Percentiles rank a stretch among this genome's conserved stretches.
phyloP scores from a whole-genome alignment of 1,140 invertebrate genomes.

The Marisa cornuarietis region DNA sequence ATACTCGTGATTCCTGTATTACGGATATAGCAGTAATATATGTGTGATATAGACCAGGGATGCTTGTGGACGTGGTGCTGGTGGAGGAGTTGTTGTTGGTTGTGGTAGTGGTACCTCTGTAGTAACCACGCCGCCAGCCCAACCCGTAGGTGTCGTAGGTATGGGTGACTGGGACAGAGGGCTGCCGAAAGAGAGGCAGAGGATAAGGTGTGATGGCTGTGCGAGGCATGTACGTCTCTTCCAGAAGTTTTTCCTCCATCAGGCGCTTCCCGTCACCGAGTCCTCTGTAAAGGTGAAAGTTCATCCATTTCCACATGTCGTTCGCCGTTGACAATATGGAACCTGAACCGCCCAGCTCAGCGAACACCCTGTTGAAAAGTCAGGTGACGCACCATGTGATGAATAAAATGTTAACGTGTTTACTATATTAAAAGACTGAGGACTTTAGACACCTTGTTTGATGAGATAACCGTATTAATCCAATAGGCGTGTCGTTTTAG shows the following conservation, averaged over 20 bases:
- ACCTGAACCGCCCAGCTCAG: slow-evolving; percentile 41
- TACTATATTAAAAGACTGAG: too few species aligned
- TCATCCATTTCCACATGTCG: slow-evolving; percentile 58
- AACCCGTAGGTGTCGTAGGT: slow-evolving; percentile 25
- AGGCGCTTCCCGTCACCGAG: slow-evolving; percentile 8
- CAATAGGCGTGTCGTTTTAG: too few species aligned
- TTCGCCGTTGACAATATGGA: slow-evolving; percentile 44
- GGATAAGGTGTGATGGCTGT: slow-evolving; percentile 6
- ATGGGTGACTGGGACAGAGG: slow-evolving; percentile 25
- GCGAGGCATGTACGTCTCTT: slow-evolving; percentile 15
- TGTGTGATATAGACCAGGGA: too few species aligned
- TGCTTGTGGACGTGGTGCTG: too few species aligned
- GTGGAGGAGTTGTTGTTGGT: too few species aligned
- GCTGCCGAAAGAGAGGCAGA: slow-evolving; percentile 14
- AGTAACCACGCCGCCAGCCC: slow-evolving; percentile 32
- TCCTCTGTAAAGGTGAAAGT: slow-evolving; percentile 40
- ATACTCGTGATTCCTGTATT: too few species aligned
- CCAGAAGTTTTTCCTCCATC: not conserved
- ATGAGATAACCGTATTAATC: too few species aligned
- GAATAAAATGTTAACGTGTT: too few species aligned
- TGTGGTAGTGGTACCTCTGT: slow-evolving; percentile 20
- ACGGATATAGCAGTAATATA: too few species aligned
- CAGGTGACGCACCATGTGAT: too few species aligned
- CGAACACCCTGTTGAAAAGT: slow-evolving; percentile 40
- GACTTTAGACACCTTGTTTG: too few species aligned